Conservation (phyloP, 2,113 vertebrate species). For the Oxyura jamaicensis region DNA sequence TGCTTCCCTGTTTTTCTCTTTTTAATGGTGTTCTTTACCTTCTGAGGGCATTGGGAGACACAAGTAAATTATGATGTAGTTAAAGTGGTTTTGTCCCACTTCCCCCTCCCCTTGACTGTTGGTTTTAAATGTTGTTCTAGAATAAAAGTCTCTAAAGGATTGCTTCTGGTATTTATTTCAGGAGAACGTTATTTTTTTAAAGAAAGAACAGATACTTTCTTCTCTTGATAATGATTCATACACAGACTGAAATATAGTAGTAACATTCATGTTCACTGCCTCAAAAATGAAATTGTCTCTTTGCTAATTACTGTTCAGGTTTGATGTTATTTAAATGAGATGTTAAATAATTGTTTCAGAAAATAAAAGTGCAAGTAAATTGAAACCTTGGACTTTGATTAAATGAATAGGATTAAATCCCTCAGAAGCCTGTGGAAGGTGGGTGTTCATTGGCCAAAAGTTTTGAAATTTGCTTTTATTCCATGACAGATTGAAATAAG, state of each 20-base stretch:
- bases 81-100: not conserved
- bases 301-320: not conserved
- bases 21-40: not conserved
- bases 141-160: not conserved
- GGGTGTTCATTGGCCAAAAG: not conserved
- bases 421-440: not conserved
- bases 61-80: not conserved
- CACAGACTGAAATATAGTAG: not conserved
- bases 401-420: not conserved
- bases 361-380: not conserved
- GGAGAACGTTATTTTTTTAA: not conserved
- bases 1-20: not conserved
- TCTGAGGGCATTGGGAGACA: not conserved
- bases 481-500: not conserved
- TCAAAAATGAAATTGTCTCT: not conserved
- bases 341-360: not conserved
- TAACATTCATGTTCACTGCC: not conserved
- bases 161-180: not conserved
- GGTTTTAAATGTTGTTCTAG: not conserved
- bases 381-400: not conserved
- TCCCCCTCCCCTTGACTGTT: accelerated
- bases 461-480: not conserved
- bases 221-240: not conserved
- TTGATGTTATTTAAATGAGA: not conserved
- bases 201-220: not conserved